Percentiles rank a stretch among this genome's conserved stretches.
Evolutionary conservation across 2,797 vertebrate species (phyloP).

Genomic region (Petrocephalus sullivani): DNA sequence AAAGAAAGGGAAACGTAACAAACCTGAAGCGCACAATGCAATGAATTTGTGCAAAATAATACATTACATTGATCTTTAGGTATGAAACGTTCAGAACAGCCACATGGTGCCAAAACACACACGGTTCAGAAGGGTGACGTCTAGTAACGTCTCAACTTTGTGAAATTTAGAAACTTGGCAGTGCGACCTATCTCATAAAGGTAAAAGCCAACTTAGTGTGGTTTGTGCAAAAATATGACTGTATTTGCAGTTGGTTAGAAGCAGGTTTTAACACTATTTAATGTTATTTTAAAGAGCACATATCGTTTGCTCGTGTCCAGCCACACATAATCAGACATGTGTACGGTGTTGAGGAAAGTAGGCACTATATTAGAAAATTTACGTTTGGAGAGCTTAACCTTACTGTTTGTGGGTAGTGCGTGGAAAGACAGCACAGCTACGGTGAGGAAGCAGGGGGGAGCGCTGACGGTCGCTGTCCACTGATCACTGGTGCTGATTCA

Average conservation of each 20-base stretch:
- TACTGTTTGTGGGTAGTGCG: background rate
- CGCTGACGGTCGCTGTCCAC: conserved; percentile 24
- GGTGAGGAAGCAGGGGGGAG: background rate
- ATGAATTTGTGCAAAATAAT: background rate
- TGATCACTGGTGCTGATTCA: conserved; percentile 21
- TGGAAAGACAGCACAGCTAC: background rate
- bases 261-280: background rate
- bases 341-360: background rate
- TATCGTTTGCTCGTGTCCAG: background rate
- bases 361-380: background rate
- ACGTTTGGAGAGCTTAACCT: background rate
- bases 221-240: conserved; percentile 1
- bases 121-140: background rate
- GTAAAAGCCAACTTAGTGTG: background rate
- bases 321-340: background rate
- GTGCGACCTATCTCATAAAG: background rate
- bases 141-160: background rate
- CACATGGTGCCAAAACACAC: background rate
- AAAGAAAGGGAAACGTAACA: background rate
- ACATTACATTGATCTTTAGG: background rate
- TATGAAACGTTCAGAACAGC: background rate
- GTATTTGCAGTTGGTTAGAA: background rate
- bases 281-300: background rate
- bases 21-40: background rate
- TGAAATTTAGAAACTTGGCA: background rate